Evolutionary conservation across 2,113 vertebrate genomes (phyloP), one percentile per base, ranked within the genome.

Genomic region (Mesembrinibis cayennensis): DNA sequence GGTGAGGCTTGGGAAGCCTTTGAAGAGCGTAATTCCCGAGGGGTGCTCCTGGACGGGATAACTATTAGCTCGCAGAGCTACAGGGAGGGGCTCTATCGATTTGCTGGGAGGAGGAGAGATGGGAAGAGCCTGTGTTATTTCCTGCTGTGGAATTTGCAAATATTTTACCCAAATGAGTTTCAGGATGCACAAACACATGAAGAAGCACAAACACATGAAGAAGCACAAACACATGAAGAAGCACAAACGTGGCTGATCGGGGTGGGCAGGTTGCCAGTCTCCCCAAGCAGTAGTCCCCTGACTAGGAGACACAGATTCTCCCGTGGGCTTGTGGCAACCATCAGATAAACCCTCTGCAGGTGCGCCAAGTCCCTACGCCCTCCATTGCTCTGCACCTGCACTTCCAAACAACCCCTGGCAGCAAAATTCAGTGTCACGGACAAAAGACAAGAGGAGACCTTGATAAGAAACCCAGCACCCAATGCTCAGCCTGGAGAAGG

Each of bases 221-320:
- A n/a, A n/a, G 49, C 58, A 56, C 30, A 59, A 67, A 36, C 26
- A 50, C 36, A n/a, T 4, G 4, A n/a, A 69, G 36, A 32, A 87
- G 53, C 32, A 61, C 32, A 21, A 36, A 17, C 2, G 6, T 0
- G 27, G 18, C 3, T 7, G 67, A 15, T 2, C 1, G 0, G 23
- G 34, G 25, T 4, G 22, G 45, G 29, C 40, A 50, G 38, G 65
- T 47, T 42, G 30, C 38, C 47, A 29, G 79, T 26, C 21, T 50
- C 23, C 20, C 47, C 1, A 1, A 32, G 27, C 49, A 36, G 38
- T 3, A 4, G 17, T 40, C 63, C 30, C 30, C n/a, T 82, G 49
- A 16, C 20, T 5, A 65, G 16, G 32, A 45, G 27, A 42, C 25
- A 56, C 21, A 38, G 55, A 29, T 52, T 66, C 16, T 70, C 45